Conservation (phyloP, 2,888 invertebrate species). For the Pseudococcus viburni region DNA sequence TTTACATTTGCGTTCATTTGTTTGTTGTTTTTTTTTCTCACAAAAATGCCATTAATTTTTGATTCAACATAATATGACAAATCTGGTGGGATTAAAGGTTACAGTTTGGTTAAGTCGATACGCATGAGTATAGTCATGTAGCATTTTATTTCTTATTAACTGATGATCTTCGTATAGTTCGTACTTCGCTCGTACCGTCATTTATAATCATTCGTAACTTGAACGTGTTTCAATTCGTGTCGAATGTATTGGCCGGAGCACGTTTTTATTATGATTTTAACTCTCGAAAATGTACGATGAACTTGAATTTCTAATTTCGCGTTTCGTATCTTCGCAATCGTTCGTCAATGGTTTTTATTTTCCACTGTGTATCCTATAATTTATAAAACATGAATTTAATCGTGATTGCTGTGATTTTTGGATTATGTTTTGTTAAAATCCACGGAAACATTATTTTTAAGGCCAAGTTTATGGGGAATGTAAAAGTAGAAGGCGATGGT, state of each 20-base stretch:
- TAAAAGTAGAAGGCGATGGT: conserved; percentile 46
- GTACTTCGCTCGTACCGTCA: background rate
- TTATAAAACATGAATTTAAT: background rate
- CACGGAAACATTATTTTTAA: conserved; percentile 54
- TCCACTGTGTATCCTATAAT: background rate
- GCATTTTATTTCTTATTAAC: background rate
- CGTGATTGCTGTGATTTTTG: conserved; percentile 37
- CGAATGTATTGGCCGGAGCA: background rate
- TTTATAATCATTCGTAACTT: background rate
- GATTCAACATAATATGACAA: background rate
- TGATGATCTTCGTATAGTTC: background rate
- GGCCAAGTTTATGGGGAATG: conserved; percentile 62
- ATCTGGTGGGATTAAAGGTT: conserved; percentile 21
- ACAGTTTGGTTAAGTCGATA: background rate
- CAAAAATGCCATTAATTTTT: background rate
- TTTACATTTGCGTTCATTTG: background rate
- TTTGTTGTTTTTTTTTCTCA: background rate
- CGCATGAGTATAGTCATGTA: background rate
- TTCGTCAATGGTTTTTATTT: background rate
- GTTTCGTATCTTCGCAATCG: background rate
- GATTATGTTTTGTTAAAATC: background rate
- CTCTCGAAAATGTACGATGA: conserved; percentile 36
- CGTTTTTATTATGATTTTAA: conserved; percentile 17
- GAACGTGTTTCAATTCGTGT: conserved; percentile 26
- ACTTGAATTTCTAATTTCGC: conserved; percentile 13